Base-by-base conservation (phyloP, 1,140 invertebrate species). In the Drosophila malerkotliana region DNA sequence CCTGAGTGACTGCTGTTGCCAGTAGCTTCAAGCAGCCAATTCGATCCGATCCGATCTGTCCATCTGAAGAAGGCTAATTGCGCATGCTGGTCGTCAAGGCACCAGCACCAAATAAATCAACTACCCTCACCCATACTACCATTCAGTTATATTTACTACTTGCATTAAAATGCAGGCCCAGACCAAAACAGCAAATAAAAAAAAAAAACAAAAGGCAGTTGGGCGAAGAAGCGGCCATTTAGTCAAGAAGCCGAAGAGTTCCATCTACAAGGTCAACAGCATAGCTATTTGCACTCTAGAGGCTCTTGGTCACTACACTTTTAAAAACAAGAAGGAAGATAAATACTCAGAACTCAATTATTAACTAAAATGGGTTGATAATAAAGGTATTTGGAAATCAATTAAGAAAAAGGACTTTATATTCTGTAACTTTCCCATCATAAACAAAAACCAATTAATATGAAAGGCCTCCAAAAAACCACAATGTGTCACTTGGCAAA, bases 11-110 rank as follows among this genome's bases (percentile, higher is more conserved):
- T 47, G 51, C 57, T 85, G 81, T n/a, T 44, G n/a, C 52, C 72
- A 59, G 49, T 58, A n/a, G 59, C 24, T 48, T 32, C 26, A 4
- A n/a, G 12, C 39, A n/a, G 15, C 15, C 44, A 58, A 48, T 58
- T 39, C 47, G 60, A 30, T 69, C 8, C 41, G 60, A 30, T 69
- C 8, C 41, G 49, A 26, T 28, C 34, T 24, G 49, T 44, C 7
- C 41, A 51, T 30, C 47, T 44, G 37, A 52, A 80, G 59, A 71
- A 52, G 78, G 78, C 71, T 88, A 82, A 87, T 87, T 88, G 73
- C 71, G 37, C 53, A 82, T 87, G 83, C 83, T 82, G 82, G 69
- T 76, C 77, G 75, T 14, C 56, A 10, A 12, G 55, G 49, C 12
- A 58, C 32, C n/a, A 26, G n/a, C 59, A 52, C 32, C 49, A 67